Conservation (phyloP, 2,113 vertebrate genomes). For the Osmerus eperlanus region DNA sequence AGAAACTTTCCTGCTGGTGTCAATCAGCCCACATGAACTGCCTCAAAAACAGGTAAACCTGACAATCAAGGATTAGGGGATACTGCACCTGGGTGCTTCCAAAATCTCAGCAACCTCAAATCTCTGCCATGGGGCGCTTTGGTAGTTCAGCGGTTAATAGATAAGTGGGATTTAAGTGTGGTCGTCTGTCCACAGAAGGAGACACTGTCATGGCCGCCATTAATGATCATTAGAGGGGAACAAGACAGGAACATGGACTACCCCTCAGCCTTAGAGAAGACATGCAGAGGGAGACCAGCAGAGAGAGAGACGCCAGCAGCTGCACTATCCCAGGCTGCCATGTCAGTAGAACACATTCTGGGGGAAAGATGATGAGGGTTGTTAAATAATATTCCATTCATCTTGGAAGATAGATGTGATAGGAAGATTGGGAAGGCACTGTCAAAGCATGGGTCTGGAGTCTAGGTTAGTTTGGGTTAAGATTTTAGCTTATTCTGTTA, state of each 20-base stretch:
- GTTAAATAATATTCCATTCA: slow-evolving; percentile 38
- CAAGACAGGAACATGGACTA: slow-evolving; percentile 59
- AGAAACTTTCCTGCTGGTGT: slow-evolving; percentile 14
- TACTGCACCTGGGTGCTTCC: not conserved
- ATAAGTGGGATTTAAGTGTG: slow-evolving; percentile 31
- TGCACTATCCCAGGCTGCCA: slow-evolving; percentile 16
- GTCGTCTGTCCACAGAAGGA: slow-evolving; percentile 28
- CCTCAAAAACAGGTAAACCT: slow-evolving; percentile 36
- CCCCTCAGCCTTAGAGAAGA: slow-evolving; percentile 33
- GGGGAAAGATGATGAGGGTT: slow-evolving; percentile 35
- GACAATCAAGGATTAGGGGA: slow-evolving; percentile 27
- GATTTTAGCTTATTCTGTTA: slow-evolving; percentile 22
- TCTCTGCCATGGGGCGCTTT: slow-evolving; percentile 6
- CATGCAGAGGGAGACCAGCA: slow-evolving; percentile 10
- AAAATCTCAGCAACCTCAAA: not conserved
- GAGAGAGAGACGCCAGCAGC: too few relatives aligned
- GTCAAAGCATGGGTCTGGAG: slow-evolving; percentile 25
- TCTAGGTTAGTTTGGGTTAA: slow-evolving; percentile 2
- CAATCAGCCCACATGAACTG: slow-evolving; percentile 30
- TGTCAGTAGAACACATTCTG: slow-evolving; percentile 41
- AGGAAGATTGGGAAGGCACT: slow-evolving; percentile 43
- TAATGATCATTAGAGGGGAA: slow-evolving; percentile 65
- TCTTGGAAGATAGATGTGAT: slow-evolving; percentile 48
- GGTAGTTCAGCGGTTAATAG: slow-evolving; percentile 9
- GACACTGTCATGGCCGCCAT: slow-evolving; percentile 49